Evolutionary conservation across 92 coral and sea anemone genomes (phyloP), one percentile per base, ranked within the genome.

Genomic region (Galaxea fascicularis): DNA sequence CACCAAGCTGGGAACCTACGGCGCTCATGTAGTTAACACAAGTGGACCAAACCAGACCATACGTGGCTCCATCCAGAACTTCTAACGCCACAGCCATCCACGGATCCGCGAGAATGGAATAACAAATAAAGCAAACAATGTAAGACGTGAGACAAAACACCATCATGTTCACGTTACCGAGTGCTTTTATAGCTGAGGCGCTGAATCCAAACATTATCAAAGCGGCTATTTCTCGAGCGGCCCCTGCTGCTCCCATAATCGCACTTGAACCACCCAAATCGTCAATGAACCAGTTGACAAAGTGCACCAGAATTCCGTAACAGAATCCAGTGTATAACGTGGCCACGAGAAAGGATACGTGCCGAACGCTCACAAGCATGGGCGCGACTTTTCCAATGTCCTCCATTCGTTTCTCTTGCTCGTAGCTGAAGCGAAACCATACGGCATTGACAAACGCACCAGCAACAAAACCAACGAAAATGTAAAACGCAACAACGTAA

Each of bases 231-330:
- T 95, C 98, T 54, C 98, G 90, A 29, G 98, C 88, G 3, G 96
- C 98, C 5, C 96, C 98, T 2, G 95, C 95, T 17, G 93, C 91
- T 26, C 98, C 99, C 99, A 96, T 96, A 45, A 94, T 81, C 3
- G 92, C 39, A 17, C 96, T 83, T 22, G 94, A 86, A 16, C 99
- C 99, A n/a, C 90, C 91, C 16, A 87, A 78, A 84, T 95, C 98
- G 67, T 96, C 98, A 22, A 96, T 91, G 78, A 83, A 92, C 99
- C 99, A 96, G 91, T 94, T 94, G n/a, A 96, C 98, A 29, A 92
- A 96, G 66, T 96, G 98, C 68, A 96, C 89, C 74, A 96, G 83
- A 53, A 94, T 89, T 25, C 99, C 99, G 54, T 89, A 93, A 62
- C 98, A 94, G 24, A 82, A 69, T n/a, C 99, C 99, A 2, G 92